Evolutionary conservation across 92 coral and sea anemone genomes (phyloP).

Genomic region (Bergia sp.): DNA sequence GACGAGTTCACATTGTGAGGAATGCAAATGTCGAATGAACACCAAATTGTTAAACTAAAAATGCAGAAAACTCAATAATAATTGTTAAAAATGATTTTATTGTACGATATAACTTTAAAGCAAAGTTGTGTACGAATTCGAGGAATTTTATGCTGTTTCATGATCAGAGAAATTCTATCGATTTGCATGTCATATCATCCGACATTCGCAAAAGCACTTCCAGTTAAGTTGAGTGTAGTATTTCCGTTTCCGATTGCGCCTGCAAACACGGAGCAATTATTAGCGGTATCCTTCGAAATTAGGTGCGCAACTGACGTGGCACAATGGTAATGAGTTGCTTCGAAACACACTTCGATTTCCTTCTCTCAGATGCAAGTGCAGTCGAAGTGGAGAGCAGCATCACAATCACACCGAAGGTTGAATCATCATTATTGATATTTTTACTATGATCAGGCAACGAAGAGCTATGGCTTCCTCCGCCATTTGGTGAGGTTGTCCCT

Average conservation of each 20-base stretch:
- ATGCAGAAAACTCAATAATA: not conserved
- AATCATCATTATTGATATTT: not conserved
- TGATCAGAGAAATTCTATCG: not conserved
- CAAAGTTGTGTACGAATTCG: not conserved
- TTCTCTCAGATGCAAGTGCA: not conserved
- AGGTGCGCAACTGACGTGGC: constrained; percentile 17
- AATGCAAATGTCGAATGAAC: not conserved
- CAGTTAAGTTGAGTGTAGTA: not conserved
- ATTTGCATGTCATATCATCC: constrained; percentile 1
- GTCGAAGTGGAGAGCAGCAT: not conserved
- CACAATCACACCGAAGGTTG: not conserved
- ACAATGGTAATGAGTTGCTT: not conserved
- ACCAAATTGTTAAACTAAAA: not conserved
- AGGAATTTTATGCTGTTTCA: not conserved
- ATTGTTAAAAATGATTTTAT: not conserved
- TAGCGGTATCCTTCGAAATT: not conserved
- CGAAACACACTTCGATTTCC: constrained; percentile 1
- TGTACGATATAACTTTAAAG: not conserved
- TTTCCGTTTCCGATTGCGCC: constrained; percentile 4
- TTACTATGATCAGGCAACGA: not conserved
- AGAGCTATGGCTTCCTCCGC: not conserved
- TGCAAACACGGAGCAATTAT: not conserved
- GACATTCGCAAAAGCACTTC: not conserved
- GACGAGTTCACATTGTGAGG: not conserved
- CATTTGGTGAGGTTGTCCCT: not conserved